Conservation (phyloP, 2,113 vertebrate species). For the Beaufortia kweichowensis region DNA sequence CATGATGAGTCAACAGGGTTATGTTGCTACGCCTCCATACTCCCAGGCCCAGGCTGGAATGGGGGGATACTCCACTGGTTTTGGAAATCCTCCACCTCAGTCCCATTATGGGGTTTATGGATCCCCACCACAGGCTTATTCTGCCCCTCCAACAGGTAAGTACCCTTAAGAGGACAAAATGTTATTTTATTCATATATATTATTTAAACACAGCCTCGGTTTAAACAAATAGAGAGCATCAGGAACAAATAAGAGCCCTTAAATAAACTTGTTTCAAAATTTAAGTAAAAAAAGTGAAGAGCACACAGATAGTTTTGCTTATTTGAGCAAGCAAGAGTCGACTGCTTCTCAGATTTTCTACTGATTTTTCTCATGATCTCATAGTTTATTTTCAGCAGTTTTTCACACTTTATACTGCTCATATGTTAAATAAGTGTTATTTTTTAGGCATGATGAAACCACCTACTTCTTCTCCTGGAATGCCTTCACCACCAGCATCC, state of each 20-base stretch:
- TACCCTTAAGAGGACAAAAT: neutral
- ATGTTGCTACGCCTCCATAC: slow-evolving; percentile 87
- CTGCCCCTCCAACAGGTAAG: slow-evolving; percentile 77
- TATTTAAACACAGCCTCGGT: neutral
- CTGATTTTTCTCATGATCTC: too few species aligned
- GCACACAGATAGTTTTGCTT: too few species aligned
- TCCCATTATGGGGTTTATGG: slow-evolving; percentile 84
- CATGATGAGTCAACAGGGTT: slow-evolving; percentile 95
- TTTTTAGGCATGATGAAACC: slow-evolving; percentile 79
- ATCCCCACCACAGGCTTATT: slow-evolving; percentile 69
- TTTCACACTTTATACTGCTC: neutral
- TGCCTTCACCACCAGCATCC: slow-evolving; percentile 64
- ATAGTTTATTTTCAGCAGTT: neutral
- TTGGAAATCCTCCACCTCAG: slow-evolving; percentile 72
- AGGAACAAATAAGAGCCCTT: too few species aligned
- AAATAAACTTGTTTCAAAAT: too few species aligned
- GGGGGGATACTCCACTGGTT: slow-evolving; percentile 80
- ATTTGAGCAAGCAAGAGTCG: too few species aligned
- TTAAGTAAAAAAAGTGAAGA: too few species aligned
- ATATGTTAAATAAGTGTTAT: slow-evolving; percentile 12
- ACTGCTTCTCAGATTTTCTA: too few species aligned
- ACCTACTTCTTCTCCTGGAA: slow-evolving; percentile 66
- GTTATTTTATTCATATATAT: neutral
- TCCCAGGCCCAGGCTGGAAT: slow-evolving; percentile 90
- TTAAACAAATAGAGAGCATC: neutral